Conservation (phyloP, 2,888 invertebrate genomes). For the Dorcus hopei region DNA sequence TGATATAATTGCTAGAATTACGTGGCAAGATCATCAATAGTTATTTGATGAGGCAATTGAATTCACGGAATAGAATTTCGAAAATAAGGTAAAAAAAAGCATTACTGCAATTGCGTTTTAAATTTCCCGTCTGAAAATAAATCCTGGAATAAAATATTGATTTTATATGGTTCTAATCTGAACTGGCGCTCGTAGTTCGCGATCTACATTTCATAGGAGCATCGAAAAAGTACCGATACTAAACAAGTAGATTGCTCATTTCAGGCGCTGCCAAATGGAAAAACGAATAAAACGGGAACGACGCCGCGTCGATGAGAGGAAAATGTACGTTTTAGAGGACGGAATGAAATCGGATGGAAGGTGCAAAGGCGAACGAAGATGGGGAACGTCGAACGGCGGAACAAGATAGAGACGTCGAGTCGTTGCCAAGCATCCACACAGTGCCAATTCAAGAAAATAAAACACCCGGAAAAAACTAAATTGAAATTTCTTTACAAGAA, state of each 20-base stretch:
- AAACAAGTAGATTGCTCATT: slow-evolving; percentile 1
- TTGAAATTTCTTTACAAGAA: slow-evolving; percentile 34
- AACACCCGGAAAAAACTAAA: slow-evolving; percentile 32
- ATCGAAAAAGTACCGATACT: neutral
- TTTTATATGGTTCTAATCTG: too few relatives aligned
- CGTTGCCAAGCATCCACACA: slow-evolving; percentile 27
- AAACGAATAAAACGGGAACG: slow-evolving; percentile 3
- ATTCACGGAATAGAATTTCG: too few relatives aligned
- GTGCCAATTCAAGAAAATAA: slow-evolving; percentile 25
- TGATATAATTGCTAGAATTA: too few relatives aligned
- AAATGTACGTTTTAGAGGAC: slow-evolving; percentile 3
- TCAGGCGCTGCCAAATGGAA: slow-evolving; percentile 1
- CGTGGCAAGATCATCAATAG: too few relatives aligned
- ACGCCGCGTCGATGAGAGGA: neutral
- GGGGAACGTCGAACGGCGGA: neutral
- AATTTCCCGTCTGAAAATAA: too few relatives aligned
- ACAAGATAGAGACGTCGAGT: slow-evolving; percentile 13
- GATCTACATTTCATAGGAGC: too few relatives aligned
- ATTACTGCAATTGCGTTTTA: too few relatives aligned
- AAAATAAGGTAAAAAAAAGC: too few relatives aligned
- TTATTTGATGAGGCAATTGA: too few relatives aligned
- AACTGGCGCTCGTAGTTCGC: too few relatives aligned
- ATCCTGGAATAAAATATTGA: too few relatives aligned
- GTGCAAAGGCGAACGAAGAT: neutral
- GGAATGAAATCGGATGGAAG: slow-evolving; percentile 6